These are phyloP conservation scores for Galeopterus variegatus DNA, from an alignment of 2,113 vertebrate species.

Conservation along the genomic window DNA sequence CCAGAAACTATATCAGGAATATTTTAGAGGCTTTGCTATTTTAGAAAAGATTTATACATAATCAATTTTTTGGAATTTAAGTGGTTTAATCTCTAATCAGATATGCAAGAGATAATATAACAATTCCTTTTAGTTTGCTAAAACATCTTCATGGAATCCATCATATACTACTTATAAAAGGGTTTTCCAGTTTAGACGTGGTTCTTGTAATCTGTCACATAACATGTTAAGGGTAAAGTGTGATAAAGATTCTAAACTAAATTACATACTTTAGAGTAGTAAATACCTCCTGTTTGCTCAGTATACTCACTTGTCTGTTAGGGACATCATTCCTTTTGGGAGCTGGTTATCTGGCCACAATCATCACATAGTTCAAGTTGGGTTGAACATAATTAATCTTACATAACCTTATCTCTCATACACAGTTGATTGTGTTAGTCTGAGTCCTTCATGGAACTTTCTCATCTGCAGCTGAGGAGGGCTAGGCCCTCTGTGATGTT, in stretches of 20 bases:
- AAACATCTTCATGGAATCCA: not conserved
- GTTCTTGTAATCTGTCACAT: not conserved
- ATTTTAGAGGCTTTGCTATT: conserved; percentile 16
- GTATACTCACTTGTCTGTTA: not conserved
- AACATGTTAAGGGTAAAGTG: not conserved
- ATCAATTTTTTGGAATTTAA: conserved; percentile 15
- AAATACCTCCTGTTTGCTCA: not conserved
- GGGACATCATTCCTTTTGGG: not conserved
- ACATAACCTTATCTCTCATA: too few relatives aligned
- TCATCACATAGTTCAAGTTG: too few relatives aligned
- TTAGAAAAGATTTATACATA: not conserved
- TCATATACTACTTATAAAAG: not conserved
- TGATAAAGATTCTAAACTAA: not conserved
- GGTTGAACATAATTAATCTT: too few relatives aligned
- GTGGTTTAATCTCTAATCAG: not conserved
- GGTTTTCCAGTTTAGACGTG: not conserved
- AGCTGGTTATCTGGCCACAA: not conserved
- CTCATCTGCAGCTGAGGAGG: too few relatives aligned
- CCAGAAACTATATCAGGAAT: not conserved
- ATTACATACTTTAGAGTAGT: not conserved
- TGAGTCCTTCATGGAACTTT: too few relatives aligned
- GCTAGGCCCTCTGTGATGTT: too few relatives aligned
- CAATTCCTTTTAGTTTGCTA: not conserved
- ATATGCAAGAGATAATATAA: not conserved
- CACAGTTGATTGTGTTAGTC: too few relatives aligned